Base-by-base conservation (phyloP, 2,113 vertebrate genomes). In the Apus apus region DNA sequence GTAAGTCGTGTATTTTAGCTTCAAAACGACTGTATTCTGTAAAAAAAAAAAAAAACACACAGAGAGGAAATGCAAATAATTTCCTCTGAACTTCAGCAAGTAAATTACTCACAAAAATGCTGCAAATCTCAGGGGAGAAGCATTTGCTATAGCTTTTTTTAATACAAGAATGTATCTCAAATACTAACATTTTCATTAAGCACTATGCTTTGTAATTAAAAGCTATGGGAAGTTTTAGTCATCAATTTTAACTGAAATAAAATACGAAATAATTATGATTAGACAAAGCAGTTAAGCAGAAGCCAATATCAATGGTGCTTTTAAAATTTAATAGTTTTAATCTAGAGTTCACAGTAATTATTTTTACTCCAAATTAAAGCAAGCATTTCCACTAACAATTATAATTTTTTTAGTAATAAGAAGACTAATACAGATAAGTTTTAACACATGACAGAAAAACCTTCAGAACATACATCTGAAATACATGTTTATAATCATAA, bases 1-100 rank as follows among this genome's bases (percentile, higher is more conserved):
- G 97, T 88, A 99, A 97, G 95, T 99, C 99, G 97, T 99, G 99
- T 96, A 99, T 99, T 98, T 99, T 99, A 14, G 99, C 99, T 98
- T 99, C 99, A 62, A 99, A 99, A 46, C 99, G 98, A 85, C 99
- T 99, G 97, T 99, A 99, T 89, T 99, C 99, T 98, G 93, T 30
- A 92, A 72, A 62, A 90, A 85, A 94, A n/a, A n/a, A n/a, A n/a
- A n/a, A n/a, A n/a, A n/a, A n/a, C n/a, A n/a, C n/a, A n/a, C n/a
- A n/a, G 38, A 26, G 11, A 92, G 32, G 12, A 40, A 62, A 1
- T 38, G 38, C 32, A 72, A 71, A 89, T 95, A 23, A 87, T 30
- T 54, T 93, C 23, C 30, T 29, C 29, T 9, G 0, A 70, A 79
- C 60, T 58, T 68, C 30, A 91, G 80, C 62, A 72, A 72, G 32